Evolutionary conservation across 2,797 vertebrate genomes (phyloP), one percentile per base, ranked within the genome.

Genomic region (Leptodactylus fallax): DNA sequence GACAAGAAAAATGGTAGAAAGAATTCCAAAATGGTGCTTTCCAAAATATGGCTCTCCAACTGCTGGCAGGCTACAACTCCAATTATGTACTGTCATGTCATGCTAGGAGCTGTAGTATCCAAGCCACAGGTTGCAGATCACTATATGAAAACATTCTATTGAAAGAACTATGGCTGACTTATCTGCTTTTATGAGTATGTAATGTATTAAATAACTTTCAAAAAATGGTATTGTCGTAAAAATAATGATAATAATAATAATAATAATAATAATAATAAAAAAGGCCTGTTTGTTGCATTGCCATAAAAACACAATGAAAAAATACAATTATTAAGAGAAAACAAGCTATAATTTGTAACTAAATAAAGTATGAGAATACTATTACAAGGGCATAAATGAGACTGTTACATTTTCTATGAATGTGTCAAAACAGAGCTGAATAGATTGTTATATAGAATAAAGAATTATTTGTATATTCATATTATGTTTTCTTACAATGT

Each of bases 391-490:
- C 47, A 84, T 61, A 85, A 85, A 85, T 61, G 21, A 85, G 55
- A 49, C 56, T 78, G 83, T 85, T 63, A 77, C 23, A 78, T 76
- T 77, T 27, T 71, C n/a, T 63, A 77, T 78, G 21, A 85, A 72
- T 85, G 56, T 63, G 81, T 63, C 45, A 85, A 63, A 85, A 86
- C 76, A 67, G 60, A 65, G n/a, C 25, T 86, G 84, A 86, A 79
- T 86, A 67, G 58, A 79, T 55, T 83, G 63, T 74, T 84, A 71
- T 23, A 12, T 36, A 58, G 69, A 74, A 72, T 74, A 84, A 84
- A 74, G 67, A 25, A 72, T 27, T 21, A 63, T 69, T 74, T 74
- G 63, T 83, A 72, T 8, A 58, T 74, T 84, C 78, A 84, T 56
- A 51, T 77, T 77, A 53, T 77, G 21, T 72, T 74, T 74, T 79